phyloP scores from a whole-genome alignment of 2,888 invertebrate genomes.

The Linnaemya vulpina region DNA sequence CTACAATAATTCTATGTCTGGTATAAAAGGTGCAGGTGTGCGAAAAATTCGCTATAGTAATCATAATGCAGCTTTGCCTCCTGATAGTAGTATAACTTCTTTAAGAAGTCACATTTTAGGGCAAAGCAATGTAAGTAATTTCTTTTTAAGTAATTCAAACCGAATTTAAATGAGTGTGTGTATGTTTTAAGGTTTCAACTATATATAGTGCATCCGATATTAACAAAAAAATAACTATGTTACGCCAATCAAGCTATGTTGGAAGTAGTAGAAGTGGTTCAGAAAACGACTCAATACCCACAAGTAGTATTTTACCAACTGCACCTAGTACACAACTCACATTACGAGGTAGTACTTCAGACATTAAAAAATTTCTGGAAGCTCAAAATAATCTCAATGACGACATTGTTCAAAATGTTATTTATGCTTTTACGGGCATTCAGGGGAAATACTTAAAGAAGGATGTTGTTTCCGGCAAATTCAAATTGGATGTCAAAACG shows the following conservation, averaged over 20 bases:
- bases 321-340: conserved; percentile 42
- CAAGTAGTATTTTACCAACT: conserved; percentile 33
- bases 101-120: conserved; percentile 72
- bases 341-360: conserved; percentile 46
- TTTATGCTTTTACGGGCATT: conserved; percentile 95
- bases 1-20: conserved; percentile 50
- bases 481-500: conserved; percentile 85
- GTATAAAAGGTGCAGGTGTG: conserved; percentile 38
- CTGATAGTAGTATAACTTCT: conserved; percentile 72
- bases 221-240: conserved; percentile 56
- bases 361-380: conserved; percentile 65
- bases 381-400: conserved; percentile 73
- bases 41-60: conserved; percentile 54
- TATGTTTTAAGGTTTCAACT: conserved; percentile 40
- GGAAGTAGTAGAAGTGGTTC: conserved; percentile 55
- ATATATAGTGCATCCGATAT: conserved; percentile 54
- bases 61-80: conserved; percentile 58
- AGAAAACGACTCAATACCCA: conserved; percentile 62
- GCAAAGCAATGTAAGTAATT: conserved; percentile 43
- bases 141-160: background rate
- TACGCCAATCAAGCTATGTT: conserved; percentile 47
- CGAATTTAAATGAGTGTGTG: background rate
- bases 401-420: conserved; percentile 89
- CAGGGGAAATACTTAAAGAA: conserved; percentile 89
- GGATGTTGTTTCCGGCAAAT: conserved; percentile 86